phyloP scores from a whole-genome alignment of 1,140 invertebrate species.

The Drosophila leontia region DNA sequence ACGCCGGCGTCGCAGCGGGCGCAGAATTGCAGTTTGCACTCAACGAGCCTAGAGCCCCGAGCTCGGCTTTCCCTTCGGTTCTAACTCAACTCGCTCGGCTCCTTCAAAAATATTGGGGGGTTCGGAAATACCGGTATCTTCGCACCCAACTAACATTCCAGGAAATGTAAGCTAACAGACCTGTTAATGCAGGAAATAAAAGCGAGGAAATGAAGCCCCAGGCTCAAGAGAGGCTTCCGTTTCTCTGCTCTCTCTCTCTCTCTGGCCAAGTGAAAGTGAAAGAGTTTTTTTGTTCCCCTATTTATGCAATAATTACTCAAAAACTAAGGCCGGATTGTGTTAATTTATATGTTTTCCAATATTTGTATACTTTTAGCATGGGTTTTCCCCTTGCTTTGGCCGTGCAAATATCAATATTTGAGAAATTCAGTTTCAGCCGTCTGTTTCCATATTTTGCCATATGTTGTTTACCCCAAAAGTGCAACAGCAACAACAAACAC shows the following conservation, averaged over 20 bases:
- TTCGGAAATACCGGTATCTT: constrained; percentile 5
- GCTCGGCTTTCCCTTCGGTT: constrained; percentile 3
- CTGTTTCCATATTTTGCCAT: constrained; percentile 54
- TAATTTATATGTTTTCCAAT: constrained; percentile 17
- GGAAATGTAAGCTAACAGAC: constrained; percentile 11
- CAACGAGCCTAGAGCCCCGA: constrained; percentile 38
- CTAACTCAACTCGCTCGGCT: constrained; percentile 26
- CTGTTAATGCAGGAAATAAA: constrained; percentile 28
- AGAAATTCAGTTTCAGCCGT: constrained; percentile 24
- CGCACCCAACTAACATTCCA: neutral
- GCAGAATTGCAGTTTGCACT: constrained; percentile 64
- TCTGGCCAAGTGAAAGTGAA: constrained; percentile 41
- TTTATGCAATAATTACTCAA: constrained; percentile 30
- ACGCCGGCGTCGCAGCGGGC: constrained; percentile 49
- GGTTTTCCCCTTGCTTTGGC: neutral
- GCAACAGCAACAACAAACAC: constrained; percentile 20
- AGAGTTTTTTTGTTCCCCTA: neutral
- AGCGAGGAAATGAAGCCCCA: constrained; percentile 10
- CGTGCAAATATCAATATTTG: constrained; percentile 36
- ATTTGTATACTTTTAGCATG: constrained; percentile 18
- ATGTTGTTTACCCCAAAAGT: constrained; percentile 43
- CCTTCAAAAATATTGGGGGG: neutral
- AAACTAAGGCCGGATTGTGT: constrained; percentile 8
- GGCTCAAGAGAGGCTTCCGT: constrained; percentile 25
- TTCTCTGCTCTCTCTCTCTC: neutral